Evolutionary conservation across 2,797 vertebrate genomes (phyloP), one percentile per base, ranked within the genome.

Genomic region (Danio jaintianensis): DNA sequence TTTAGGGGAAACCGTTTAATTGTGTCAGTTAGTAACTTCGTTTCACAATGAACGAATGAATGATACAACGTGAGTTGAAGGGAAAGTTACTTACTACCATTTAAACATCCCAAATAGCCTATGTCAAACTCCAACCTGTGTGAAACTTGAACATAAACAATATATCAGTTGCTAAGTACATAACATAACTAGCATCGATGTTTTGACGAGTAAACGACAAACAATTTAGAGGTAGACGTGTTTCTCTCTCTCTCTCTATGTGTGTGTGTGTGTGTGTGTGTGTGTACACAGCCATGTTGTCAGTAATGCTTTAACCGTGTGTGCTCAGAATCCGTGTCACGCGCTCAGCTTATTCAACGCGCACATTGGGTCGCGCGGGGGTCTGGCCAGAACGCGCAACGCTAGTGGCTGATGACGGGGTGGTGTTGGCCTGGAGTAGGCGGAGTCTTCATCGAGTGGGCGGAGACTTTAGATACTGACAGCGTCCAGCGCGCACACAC

Each of bases 331-430:
- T 56, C 64, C 53, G 56, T 63, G 75, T 84, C 79, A 80, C 83
- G 64, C 74, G 80, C 75, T 84, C 22, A 45, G 75, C 47, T 81
- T 66, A 62, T 70, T 75, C 66, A 75, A 45, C 8, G 36, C 74
- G 52, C 78, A 20, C 64, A 83, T 80, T 83, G 82, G 82, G 56
- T 68, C 38, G 42, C 43, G 77, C 36, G 80, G 81, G 85, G 85
- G 82, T 78, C 80, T 80, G 85, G 82, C 76, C 77, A 61, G 48
- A 75, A 63, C 40, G 53, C 69, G 63, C 10, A 59, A 42, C 61
- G 18, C 53, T 45, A 84, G 78, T 84, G 85, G 85, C 74, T 78
- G 59, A 20, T 36, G 61, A 77, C 71, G 13, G 82, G 85, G 85
- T 75, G 77, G 56, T 52, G 77, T 77, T 69, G 74, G 16, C 77